A percentile compares a stretch with the other conserved stretches of the same genome.
phyloP scores from a whole-genome alignment of 2,797 vertebrate species.

The Ctenopoma kingsleyae region DNA sequence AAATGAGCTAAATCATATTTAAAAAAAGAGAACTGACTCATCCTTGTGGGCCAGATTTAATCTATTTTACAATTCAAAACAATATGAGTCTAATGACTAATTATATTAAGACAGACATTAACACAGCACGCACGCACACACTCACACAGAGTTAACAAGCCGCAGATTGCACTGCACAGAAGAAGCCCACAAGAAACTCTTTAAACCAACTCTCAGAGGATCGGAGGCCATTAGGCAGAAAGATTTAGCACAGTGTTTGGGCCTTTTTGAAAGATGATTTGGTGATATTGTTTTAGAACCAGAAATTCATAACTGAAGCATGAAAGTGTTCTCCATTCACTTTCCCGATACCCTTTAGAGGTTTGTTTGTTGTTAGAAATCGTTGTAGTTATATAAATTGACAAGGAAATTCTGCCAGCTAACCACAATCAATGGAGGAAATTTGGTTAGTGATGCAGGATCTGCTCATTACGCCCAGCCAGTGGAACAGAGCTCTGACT shows the following conservation, averaged over 20 bases:
- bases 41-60: conserved; percentile 1
- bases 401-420: conserved; percentile 40
- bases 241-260: conserved; percentile 54
- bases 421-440: conserved; percentile 49
- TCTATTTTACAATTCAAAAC: conserved; percentile 36
- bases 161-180: conserved; percentile 34
- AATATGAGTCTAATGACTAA: conserved; percentile 42
- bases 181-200: conserved; percentile 41
- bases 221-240: conserved; percentile 59
- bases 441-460: conserved; percentile 34
- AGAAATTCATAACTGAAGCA: conserved; percentile 28
- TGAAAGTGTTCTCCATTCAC: conserved; percentile 5
- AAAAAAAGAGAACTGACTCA: neutral
- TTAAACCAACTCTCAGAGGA: conserved; percentile 59
- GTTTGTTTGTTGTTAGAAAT: conserved; percentile 38
- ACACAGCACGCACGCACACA: conserved; percentile 3
- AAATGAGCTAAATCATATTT: conserved; percentile 1
- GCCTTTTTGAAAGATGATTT: conserved; percentile 54
- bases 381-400: conserved; percentile 35
- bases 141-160: conserved; percentile 38
- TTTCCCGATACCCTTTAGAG: neutral
- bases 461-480: conserved; percentile 36
- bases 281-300: conserved; percentile 45
- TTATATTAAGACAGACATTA: conserved; percentile 39
- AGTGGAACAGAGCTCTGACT: conserved; percentile 7